phyloP scores from a whole-genome alignment of 2,888 invertebrate species.

The Ochropacha duplaris region DNA sequence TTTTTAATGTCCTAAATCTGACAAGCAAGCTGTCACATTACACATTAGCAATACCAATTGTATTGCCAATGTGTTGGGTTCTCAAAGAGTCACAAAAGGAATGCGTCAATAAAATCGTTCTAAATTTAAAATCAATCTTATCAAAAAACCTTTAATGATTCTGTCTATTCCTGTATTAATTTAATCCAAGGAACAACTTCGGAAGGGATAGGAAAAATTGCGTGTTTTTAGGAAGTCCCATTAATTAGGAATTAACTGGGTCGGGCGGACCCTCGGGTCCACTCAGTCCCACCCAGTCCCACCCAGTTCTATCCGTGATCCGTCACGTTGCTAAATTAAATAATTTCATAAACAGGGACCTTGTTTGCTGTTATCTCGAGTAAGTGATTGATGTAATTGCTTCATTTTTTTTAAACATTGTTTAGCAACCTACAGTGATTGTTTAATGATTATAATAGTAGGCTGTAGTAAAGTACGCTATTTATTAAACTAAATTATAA shows the following conservation, averaged over 20 bases:
- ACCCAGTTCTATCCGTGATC: constrained; percentile 4
- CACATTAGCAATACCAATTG: no score
- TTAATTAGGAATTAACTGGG: constrained; percentile 32
- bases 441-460: no score
- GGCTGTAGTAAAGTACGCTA: no score
- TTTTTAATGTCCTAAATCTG: no score
- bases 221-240: constrained; percentile 18
- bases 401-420: background rate
- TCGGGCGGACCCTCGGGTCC: constrained; percentile 7
- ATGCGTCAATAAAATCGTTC: no score
- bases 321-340: background rate
- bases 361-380: constrained; percentile 9
- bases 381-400: constrained; percentile 7
- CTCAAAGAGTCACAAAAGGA: no score
- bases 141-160: background rate
- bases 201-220: constrained; percentile 10
- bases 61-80: no score
- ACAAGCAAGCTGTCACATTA: no score
- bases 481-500: no score
- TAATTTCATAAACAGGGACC: constrained; percentile 9
- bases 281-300: background rate
- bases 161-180: background rate
- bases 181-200: background rate
- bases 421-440: background rate
- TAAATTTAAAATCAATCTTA: no score